Evolutionary conservation across 2,797 vertebrate genomes (phyloP).

Genomic region (Sebastes jordani): DNA sequence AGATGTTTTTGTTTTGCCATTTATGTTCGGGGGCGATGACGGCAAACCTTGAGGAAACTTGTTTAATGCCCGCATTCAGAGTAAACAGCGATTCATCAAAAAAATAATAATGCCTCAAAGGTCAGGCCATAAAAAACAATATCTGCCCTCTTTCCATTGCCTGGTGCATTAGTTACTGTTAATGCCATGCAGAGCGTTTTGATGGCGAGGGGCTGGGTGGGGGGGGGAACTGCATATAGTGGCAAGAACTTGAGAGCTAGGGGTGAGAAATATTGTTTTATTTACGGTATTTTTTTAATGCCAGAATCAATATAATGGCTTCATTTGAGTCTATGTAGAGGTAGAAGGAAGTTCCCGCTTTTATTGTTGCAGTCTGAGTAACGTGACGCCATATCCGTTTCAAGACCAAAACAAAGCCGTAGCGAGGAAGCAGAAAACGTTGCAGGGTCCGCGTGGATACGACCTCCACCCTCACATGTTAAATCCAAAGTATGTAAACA

Average conservation of each 20-base stretch:
- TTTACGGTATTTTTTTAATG: too few relatives aligned
- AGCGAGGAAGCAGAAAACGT: too few relatives aligned
- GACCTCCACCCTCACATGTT: too few relatives aligned
- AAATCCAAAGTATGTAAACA: too few relatives aligned
- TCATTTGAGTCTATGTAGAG: too few relatives aligned
- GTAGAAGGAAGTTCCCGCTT: too few relatives aligned
- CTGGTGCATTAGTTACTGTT: conserved; percentile 76
- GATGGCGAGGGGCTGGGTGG: conserved; percentile 41
- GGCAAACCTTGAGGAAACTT: conserved; percentile 73
- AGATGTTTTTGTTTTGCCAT: conserved; percentile 66
- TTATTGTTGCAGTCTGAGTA: too few relatives aligned
- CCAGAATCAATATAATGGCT: too few relatives aligned
- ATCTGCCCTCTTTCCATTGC: conserved; percentile 81
- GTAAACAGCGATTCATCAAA: conserved; percentile 86
- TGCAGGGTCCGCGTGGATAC: too few relatives aligned
- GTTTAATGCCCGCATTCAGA: conserved; percentile 76
- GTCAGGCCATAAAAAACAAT: conserved; percentile 88
- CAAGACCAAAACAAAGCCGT: too few relatives aligned
- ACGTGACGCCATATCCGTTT: too few relatives aligned
- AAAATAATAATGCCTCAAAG: conserved; percentile 86
- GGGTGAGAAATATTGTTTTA: too few relatives aligned
- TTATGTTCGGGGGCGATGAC: conserved; percentile 64
- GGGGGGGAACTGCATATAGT: conserved; percentile 1
- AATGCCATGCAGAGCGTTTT: conserved; percentile 70
- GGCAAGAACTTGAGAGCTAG: conserved; percentile 8